Conservation (phyloP, 1,140 invertebrate species). For the Aporrectodea caliginosa region DNA sequence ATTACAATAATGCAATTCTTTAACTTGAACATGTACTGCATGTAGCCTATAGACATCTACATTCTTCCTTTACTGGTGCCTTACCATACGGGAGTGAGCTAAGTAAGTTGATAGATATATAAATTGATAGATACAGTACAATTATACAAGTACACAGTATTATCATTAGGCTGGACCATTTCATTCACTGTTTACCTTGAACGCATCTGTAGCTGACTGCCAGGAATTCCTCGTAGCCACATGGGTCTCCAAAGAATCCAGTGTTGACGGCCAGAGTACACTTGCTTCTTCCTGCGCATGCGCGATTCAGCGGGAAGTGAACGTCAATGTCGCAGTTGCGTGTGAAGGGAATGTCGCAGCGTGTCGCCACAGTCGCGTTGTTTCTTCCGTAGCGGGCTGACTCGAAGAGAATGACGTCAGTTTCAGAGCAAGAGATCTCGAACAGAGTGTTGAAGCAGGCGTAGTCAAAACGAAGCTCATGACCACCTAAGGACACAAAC, state of each 20-base stretch:
- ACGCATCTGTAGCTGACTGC: conserved; percentile 30
- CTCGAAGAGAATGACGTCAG: conserved; percentile 25
- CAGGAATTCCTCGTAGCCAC: conserved; percentile 32
- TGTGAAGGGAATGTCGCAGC: conserved; percentile 21
- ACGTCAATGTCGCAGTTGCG: conserved; percentile 32
- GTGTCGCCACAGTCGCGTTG: conserved; percentile 23
- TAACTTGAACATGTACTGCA: too few species aligned
- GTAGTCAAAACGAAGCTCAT: not conserved
- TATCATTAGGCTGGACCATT: not conserved
- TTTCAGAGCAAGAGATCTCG: not conserved
- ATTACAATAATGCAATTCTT: too few species aligned
- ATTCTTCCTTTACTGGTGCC: too few species aligned
- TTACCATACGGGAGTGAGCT: too few species aligned
- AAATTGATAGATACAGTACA: too few species aligned
- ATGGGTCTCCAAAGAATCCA: conserved; percentile 29
- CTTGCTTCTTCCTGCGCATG: conserved; percentile 26
- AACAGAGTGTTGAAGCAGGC: conserved; percentile 3
- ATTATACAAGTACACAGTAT: too few species aligned
- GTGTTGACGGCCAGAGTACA: conserved; percentile 30
- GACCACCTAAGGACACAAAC: too few species aligned
- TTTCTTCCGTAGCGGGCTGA: conserved; percentile 30
- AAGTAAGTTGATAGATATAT: too few species aligned
- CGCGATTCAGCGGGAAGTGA: conserved; percentile 32
- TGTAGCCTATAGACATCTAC: too few species aligned
- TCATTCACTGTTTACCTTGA: conserved; percentile 11